Evolutionary conservation across 2,797 vertebrate species (phyloP).

Genomic region (Agapornis canus): DNA sequence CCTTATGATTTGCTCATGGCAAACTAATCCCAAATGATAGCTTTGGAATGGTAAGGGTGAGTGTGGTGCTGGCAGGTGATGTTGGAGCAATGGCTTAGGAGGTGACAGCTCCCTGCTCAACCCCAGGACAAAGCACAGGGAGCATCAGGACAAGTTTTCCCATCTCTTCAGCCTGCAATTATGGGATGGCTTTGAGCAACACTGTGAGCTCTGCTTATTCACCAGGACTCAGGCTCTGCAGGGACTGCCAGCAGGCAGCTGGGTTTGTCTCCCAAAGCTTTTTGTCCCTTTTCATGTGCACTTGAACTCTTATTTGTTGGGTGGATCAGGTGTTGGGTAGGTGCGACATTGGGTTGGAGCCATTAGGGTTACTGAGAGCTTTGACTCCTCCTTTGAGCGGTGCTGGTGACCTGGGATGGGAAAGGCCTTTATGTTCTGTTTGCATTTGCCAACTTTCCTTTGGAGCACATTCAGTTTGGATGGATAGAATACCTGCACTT

Average conservation of each 20-base stretch:
- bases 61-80: not conserved
- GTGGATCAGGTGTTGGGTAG: not conserved
- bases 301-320: not conserved
- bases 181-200: not conserved
- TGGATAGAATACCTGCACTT: not conserved
- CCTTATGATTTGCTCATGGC: not conserved
- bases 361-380: not conserved
- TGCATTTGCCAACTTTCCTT: not conserved
- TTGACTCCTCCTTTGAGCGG: not conserved
- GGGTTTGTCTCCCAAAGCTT: not conserved
- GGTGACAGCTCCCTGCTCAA: not conserved
- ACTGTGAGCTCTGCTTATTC: not conserved
- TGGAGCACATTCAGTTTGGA: not conserved
- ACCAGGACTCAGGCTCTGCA: not conserved
- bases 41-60: not conserved
- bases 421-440: not conserved
- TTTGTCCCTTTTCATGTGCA: not conserved
- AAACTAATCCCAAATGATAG: not conserved
- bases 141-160: not conserved
- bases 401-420: not conserved
- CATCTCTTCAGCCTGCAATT: not conserved
- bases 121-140: not conserved
- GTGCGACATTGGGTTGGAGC: not conserved
- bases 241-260: not conserved
- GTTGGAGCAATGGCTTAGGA: not conserved